These are phyloP conservation scores for Apostichopus japonicus DNA, from an alignment of 35 echinoderm and acorn worm species.

Conservation along the genomic window DNA sequence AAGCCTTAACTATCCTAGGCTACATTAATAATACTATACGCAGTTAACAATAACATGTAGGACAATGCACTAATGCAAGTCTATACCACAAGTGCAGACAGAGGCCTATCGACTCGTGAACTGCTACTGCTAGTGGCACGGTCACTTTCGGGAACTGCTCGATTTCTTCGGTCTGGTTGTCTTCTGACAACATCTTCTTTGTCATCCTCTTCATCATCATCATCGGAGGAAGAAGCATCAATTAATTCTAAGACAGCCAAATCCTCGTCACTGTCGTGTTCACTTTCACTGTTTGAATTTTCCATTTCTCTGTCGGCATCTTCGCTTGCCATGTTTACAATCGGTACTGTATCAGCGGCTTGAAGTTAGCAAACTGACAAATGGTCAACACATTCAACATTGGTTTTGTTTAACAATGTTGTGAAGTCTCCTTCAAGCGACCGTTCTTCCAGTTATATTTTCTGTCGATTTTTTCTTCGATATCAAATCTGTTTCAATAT, in stretches of 20 bases:
- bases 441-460: no score
- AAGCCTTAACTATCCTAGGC: no score
- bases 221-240: conserved; percentile 35
- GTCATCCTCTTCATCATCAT: conserved; percentile 26
- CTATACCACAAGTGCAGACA: conserved; percentile 35
- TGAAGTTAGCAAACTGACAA: background rate
- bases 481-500: no score
- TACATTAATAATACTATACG: no score
- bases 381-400: background rate
- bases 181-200: conserved; percentile 5
- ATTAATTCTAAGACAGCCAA: conserved; percentile 45
- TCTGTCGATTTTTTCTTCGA: no score
- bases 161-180: background rate
- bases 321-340: conserved; percentile 25
- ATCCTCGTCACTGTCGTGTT: conserved; percentile 34
- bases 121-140: background rate
- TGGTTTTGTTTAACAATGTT: background rate
- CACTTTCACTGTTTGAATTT: conserved; percentile 35
- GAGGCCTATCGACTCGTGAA: conserved; percentile 41
- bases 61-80: no score
- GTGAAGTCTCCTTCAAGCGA: no score
- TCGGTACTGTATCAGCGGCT: background rate
- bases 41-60: no score
- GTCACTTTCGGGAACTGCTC: background rate
- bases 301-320: conserved; percentile 32